Evolutionary conservation across 1,140 invertebrate genomes (phyloP).

Genomic region (Helicoverpa armigera): DNA sequence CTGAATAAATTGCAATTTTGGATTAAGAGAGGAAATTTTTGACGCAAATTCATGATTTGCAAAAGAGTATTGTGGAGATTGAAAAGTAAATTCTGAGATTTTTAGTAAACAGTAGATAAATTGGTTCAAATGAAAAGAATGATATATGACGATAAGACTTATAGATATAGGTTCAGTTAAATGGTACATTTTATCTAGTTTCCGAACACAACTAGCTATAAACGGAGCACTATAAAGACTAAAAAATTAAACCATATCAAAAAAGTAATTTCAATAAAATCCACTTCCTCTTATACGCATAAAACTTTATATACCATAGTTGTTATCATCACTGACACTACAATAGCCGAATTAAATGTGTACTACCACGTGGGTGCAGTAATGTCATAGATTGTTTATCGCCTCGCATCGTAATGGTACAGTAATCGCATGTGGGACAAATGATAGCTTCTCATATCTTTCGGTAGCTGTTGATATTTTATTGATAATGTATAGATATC

Average conservation of each 20-base stretch:
- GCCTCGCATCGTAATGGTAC: slow-evolving; percentile 6
- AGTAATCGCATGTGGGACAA: slow-evolving; percentile 2
- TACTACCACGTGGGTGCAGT: not conserved
- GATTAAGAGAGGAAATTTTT: too few relatives aligned
- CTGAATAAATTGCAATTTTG: too few relatives aligned
- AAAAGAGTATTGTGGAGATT: too few relatives aligned
- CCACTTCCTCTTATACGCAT: not conserved
- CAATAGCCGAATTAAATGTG: slow-evolving; percentile 13
- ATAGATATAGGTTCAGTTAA: too few relatives aligned
- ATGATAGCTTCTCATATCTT: not conserved
- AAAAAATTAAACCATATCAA: not conserved
- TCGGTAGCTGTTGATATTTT: not conserved
- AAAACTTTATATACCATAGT: not conserved
- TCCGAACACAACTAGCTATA: not conserved
- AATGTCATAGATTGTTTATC: slow-evolving; percentile 28
- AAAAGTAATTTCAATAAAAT: not conserved
- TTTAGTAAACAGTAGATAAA: too few relatives aligned
- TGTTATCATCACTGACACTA: not conserved
- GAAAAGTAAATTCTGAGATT: too few relatives aligned
- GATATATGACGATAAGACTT: too few relatives aligned
- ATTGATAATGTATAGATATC: too few relatives aligned
- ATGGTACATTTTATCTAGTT: too few relatives aligned
- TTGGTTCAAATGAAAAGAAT: too few relatives aligned
- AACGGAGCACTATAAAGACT: not conserved
- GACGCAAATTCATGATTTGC: too few relatives aligned